Conservation (phyloP, 2,797 vertebrate species). For the Hemibagrus guttatus region DNA sequence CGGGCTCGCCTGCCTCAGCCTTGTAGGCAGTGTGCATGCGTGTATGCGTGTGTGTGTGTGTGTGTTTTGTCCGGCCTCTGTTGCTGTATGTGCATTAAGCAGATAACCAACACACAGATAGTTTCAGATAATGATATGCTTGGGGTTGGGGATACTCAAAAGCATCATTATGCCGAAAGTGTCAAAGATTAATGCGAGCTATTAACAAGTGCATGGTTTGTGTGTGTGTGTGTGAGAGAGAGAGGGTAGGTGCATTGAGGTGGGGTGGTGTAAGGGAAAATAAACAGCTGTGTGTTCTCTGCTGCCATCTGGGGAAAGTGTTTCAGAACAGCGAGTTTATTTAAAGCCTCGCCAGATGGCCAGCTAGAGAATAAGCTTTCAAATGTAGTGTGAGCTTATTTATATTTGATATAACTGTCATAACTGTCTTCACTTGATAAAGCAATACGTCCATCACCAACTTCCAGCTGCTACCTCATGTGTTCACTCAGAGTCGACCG, state of each 20-base stretch:
- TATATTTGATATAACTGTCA: constrained; percentile 12
- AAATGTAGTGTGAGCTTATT: constrained; percentile 1
- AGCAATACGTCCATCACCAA: neutral
- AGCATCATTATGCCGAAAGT: constrained; percentile 40
- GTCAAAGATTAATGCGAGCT: constrained; percentile 46
- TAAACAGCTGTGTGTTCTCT: constrained; percentile 44
- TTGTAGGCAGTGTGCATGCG: constrained; percentile 2
- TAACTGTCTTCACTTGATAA: constrained; percentile 14
- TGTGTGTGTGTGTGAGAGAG: constrained; percentile 25
- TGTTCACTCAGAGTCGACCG: constrained; percentile 2
- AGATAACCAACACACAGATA: constrained; percentile 42
- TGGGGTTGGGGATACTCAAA: neutral
- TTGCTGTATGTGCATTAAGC: constrained; percentile 17
- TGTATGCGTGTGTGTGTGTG: constrained; percentile 29
- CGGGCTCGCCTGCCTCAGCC: neutral
- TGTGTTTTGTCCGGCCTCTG: neutral
- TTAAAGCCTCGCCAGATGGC: constrained; percentile 41
- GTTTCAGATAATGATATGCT: constrained; percentile 6
- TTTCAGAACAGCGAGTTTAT: constrained; percentile 22
- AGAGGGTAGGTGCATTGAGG: constrained; percentile 24
- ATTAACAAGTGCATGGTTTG: constrained; percentile 4
- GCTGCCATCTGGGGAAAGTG: constrained; percentile 54
- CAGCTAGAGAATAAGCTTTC: constrained; percentile 17
- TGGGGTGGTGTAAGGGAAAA: neutral
- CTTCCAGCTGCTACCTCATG: constrained; percentile 19